Evolutionary conservation across 2,888 invertebrate species (phyloP), one percentile per base, ranked within the genome.

Genomic region (Malachius bipustulatus): DNA sequence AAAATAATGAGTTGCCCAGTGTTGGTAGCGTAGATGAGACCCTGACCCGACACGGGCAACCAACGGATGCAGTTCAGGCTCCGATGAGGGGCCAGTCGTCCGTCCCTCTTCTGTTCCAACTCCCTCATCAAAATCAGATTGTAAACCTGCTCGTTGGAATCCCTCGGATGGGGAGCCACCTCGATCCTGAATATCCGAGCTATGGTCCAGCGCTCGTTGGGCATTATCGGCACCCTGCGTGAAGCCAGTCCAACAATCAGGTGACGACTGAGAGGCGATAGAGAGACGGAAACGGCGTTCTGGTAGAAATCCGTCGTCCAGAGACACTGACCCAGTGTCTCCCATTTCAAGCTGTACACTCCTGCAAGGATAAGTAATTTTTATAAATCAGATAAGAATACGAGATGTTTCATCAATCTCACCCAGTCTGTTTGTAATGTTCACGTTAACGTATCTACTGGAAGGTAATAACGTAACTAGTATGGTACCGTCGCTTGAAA

Each of bases 51-150:
- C 30, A 73, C 72, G 0, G 87, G 87, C 35, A 84, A 71, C 87
- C 87, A 89, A 35, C 82, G 70, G 34, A 85, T 79, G 50, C 85
- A 85, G 66, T 88, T 88, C 30, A 87, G 70, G 56, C 80, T 82
- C 36, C 79, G 76, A 50, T 77, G 75, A 31, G 72, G 72, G 29
- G 71, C 56, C n/a, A 58, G 62, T 29, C 64, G 68, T 32, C 47
- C 50, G 44, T 73, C 71, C 62, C 73, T 70, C 45, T 66, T 71
- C 48, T 78, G 77, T 50, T 78, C 72, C 42, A 83, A 59, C 51
- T 78, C 75, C 42, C 77, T 69, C 35, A 80, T 64, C 4, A 75
- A 67, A 10, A 72, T 61, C 51, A 72, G 41, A 11, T 59, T 49
- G 16, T 41, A 41, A 4, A 45, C 48, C 8, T 47, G 48, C 26